These are phyloP conservation scores for Himalopsyche kuldschensis DNA, from an alignment of 2,888 invertebrate species.

Conservation along the genomic window DNA sequence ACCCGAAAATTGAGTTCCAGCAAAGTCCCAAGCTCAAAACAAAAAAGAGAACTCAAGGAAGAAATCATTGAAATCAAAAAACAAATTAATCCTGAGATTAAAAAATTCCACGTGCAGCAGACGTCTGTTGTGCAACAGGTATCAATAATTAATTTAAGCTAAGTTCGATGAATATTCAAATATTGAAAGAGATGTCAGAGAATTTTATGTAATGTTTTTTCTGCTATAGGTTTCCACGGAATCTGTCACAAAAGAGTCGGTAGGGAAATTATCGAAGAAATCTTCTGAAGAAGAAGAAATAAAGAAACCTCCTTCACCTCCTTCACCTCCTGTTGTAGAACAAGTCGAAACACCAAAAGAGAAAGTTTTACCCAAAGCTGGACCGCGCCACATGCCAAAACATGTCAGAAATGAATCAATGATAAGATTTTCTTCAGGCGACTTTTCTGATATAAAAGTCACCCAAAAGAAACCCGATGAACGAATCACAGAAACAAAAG, in stretches of 20 bases:
- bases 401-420: constrained; percentile 60
- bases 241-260: constrained; percentile 16
- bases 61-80: constrained; percentile 72
- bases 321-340: not conserved
- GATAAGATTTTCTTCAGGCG: constrained; percentile 57
- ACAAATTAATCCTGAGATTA: constrained; percentile 63
- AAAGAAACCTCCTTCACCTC: constrained; percentile 10
- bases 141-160: not conserved
- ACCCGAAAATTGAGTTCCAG: constrained; percentile 72
- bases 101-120: constrained; percentile 58
- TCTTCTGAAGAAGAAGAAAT: constrained; percentile 34
- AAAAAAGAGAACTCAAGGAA: constrained; percentile 72
- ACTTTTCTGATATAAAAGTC: constrained; percentile 58
- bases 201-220: not conserved
- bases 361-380: constrained; percentile 41
- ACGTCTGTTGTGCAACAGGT: constrained; percentile 30
- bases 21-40: constrained; percentile 72
- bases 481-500: constrained; percentile 50
- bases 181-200: too few relatives aligned
- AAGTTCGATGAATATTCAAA: too few relatives aligned
- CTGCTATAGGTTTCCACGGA: constrained; percentile 16
- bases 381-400: constrained; percentile 57
- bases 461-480: constrained; percentile 57
- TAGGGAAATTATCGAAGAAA: constrained; percentile 31
- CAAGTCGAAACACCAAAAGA: constrained; percentile 31